Percentiles rank a stretch among this genome's conserved stretches.
Evolutionary conservation across 2,797 vertebrate species (phyloP).

Genomic region (Cirrhinus mrigala): DNA sequence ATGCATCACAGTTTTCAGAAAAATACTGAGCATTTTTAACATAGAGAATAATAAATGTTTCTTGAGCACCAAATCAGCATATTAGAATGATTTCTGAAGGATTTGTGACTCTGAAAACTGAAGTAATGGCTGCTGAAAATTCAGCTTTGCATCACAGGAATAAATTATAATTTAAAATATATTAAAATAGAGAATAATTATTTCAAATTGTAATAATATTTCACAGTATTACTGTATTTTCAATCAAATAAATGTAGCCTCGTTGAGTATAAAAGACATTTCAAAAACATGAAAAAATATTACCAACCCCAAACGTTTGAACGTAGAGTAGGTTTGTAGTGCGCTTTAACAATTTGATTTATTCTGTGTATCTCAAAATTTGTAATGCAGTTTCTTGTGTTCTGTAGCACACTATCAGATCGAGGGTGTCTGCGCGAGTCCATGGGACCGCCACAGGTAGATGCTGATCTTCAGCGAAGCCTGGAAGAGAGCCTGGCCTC

Average conservation of each 20-base stretch:
- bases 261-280: neutral
- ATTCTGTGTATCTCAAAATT: neutral
- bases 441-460: conserved; percentile 81
- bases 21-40: neutral
- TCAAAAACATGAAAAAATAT: neutral
- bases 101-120: neutral
- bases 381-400: neutral
- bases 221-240: neutral
- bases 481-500: conserved; percentile 94
- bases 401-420: conserved; percentile 89
- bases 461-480: conserved; percentile 87
- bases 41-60: neutral
- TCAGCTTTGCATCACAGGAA: neutral
- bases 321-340: neutral
- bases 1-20: neutral
- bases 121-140: too few relatives aligned
- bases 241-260: neutral
- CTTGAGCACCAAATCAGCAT: neutral
- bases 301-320: neutral
- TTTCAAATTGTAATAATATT: neutral
- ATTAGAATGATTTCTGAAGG: neutral
- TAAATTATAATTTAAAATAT: neutral
- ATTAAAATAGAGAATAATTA: neutral
- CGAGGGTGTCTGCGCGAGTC: conserved; percentile 85
- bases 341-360: neutral